Percentiles rank a stretch among this genome's conserved stretches.
Evolutionary conservation across 23 tunicate species (phyloP).

Genomic region (Styela clava): DNA sequence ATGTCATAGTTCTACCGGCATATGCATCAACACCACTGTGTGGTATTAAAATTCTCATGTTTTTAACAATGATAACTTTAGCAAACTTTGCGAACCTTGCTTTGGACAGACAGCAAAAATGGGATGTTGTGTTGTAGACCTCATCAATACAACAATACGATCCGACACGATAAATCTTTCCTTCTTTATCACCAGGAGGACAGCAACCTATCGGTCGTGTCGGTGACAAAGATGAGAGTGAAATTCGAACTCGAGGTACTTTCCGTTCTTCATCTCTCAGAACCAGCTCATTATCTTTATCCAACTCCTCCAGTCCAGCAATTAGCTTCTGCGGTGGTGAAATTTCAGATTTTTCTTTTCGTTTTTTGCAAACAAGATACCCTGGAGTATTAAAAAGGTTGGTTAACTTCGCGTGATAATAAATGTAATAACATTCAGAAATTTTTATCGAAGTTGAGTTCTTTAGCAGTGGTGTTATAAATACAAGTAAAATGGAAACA

Average conservation of each 20-base stretch:
- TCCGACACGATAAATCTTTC: constrained; percentile 41
- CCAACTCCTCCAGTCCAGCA: not conserved
- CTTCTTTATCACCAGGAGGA: constrained; percentile 65
- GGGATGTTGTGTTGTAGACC: constrained; percentile 48
- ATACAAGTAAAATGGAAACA: no score
- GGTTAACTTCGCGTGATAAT: no score
- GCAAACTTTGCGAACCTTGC: constrained; percentile 37
- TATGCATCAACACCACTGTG: no score
- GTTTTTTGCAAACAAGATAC: not conserved
- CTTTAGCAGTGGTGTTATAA: no score
- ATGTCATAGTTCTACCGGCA: no score
- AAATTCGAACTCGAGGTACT: not conserved
- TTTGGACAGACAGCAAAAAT: constrained; percentile 74
- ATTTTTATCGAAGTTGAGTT: no score
- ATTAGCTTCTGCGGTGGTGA: not conserved
- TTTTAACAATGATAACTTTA: no score
- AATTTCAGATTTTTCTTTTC: not conserved
- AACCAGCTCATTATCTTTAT: constrained; percentile 8
- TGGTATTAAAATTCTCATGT: no score
- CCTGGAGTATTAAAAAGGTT: no score
- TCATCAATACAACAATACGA: constrained; percentile 56
- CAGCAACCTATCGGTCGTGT: constrained; percentile 54
- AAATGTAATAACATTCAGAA: no score
- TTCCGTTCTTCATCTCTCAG: not conserved
- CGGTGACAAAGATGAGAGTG: not conserved